Base-by-base conservation (phyloP, 2,797 vertebrate species). In the Silurus lanzhouensis region DNA sequence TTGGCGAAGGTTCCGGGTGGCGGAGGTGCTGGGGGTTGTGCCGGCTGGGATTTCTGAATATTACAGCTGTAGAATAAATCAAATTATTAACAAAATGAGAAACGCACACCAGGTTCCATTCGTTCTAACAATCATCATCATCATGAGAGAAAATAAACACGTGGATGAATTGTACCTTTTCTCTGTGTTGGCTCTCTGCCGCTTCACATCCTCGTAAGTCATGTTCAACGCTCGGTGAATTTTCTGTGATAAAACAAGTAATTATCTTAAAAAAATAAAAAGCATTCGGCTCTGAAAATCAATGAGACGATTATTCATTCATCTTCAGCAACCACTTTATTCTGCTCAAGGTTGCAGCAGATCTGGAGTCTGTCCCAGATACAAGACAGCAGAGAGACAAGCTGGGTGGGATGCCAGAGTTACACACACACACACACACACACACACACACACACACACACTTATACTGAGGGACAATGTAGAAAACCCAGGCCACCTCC, bases 191-290 rank as follows among this genome's bases (percentile, higher is more conserved):
- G 87, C 88, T 81, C 86, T 90, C 83, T 94, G 95, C 52, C 85
- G 91, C 48, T 94, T 95, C 85, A 93, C 92, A 0, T 95, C 95
- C 48, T 96, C 95, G 0, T 91, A 94, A 0, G 92, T 95, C 92
- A 90, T 93, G 90, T 98, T 97, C 85, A 99, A 93, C 31, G 97
- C 97, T 0, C 96, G 92, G 88, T 98, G 97, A 91, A 99, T 98
- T 93, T 97, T 98, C 97, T 98, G 83, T 83, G 88, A 68, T 81
- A 78, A 38, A 70, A 14, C 86, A 77, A 61, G 82, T 10, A 84
- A 66, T 88, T 85, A 84, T 71, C 75, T 85, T 25, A 83, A 82
- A 85, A 66, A 31, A 86, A 84, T 31, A 52, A 86, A 84, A 84
- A 63, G 52, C 58, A 78, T 84, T 84, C 31, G 1, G 58, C 70